These are phyloP conservation scores for Tetragnatha versicolor DNA, from an alignment of 1,140 invertebrate genomes.

Conservation along the genomic window DNA sequence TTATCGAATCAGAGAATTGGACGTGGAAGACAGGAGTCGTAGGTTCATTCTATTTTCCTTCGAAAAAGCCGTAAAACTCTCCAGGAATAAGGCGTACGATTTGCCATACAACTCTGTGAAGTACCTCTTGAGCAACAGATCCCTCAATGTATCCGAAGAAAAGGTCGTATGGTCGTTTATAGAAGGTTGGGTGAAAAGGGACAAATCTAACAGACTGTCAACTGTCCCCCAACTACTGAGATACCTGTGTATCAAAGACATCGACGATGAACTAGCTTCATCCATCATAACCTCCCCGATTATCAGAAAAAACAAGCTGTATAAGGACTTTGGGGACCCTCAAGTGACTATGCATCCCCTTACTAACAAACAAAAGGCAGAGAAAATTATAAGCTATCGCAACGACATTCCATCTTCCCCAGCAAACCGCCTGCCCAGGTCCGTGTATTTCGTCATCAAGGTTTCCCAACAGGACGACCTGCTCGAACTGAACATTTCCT, in stretches of 20 bases:
- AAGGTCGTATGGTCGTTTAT: background rate
- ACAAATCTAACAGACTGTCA: background rate
- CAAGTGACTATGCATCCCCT: background rate
- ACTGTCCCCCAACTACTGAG: background rate
- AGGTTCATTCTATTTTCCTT: background rate
- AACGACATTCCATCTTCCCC: background rate
- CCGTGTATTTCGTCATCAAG: background rate
- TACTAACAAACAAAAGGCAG: background rate
- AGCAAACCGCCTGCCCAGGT: background rate
- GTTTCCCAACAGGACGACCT: too few relatives aligned
- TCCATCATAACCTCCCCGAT: background rate
- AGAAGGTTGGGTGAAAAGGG: background rate
- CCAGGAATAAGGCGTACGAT: background rate
- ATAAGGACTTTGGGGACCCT: background rate
- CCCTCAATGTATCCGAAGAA: slow-evolving; percentile 1
- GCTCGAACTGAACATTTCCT: too few relatives aligned
- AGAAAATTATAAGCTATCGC: background rate
- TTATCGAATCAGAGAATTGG: background rate
- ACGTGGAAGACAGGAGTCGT: background rate
- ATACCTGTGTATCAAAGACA: background rate
- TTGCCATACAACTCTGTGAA: background rate
- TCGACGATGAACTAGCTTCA: background rate
- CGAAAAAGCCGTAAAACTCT: background rate
- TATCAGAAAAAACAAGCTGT: background rate
- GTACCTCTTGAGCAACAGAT: background rate